Base-by-base conservation (phyloP, 2,797 vertebrate species). In the Cossypha caffra region DNA sequence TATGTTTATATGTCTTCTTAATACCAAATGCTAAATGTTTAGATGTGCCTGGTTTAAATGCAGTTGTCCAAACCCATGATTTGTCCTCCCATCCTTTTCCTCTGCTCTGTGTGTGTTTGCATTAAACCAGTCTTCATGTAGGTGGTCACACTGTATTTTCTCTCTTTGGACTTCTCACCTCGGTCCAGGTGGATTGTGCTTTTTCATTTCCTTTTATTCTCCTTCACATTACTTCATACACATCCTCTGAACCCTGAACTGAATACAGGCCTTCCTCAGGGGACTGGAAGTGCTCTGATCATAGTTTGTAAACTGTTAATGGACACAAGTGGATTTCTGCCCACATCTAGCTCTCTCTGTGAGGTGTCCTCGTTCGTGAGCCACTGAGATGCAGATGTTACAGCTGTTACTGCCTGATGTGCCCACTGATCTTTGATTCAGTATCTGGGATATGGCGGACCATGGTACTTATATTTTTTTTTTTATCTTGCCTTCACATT, bases 331-430 rank as follows among this genome's bases (percentile, higher is more conserved):
- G 68, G 35, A 35, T 64, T 92, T 88, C 52, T 88, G 35, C 31
- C 59, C 45, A 63, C 59, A 76, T 24, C 38, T 48, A 33, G 9
- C 37, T 33, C 20, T 79, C 33, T 42, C 42, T 33, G 37, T 84
- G 37, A 62, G 11, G 19, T 64, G 28, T 15, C 67, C n/a, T 63
- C 0, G 1, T 29, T 11, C 0, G 0, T 14, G 35, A 86, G 21
- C 37, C 35, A 73, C 26, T 80, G 45, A 82, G 64, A 35, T 84
- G 52, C n/a, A 79, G 42, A 33, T 61, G 50, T 67, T 80, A 57
- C 61, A 91, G 26, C 18, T 10, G 0, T 62, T 50, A 35, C 13
- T 62, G 18, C n/a, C 45, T 54, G 28, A 55, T 73, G 29, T 63
- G 23, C 42, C 47, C 17, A 16, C 9, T 72, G 16, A 5, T 55